Percentiles rank a stretch among this genome's conserved stretches.
phyloP scores from a whole-genome alignment of 2,113 vertebrate species.

The Callospermophilus lateralis region DNA sequence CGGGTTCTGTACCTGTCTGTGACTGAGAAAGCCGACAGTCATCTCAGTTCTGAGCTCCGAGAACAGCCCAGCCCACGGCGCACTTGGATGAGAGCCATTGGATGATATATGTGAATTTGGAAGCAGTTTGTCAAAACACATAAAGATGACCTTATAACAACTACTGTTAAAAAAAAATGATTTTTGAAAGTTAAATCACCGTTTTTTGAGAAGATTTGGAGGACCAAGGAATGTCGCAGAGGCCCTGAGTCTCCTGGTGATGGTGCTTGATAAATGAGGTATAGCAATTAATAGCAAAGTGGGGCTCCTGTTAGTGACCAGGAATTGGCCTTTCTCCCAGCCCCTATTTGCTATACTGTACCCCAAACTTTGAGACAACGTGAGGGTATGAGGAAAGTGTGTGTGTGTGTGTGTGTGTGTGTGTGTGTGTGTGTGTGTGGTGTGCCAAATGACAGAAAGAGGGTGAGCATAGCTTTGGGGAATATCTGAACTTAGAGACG shows the following conservation, averaged over 20 bases:
- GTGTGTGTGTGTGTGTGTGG: neutral
- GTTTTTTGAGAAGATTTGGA: neutral
- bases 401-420: neutral
- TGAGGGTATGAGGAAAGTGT: neutral
- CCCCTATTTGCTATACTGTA: neutral
- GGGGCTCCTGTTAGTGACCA: neutral
- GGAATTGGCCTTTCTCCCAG: neutral
- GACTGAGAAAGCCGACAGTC: neutral
- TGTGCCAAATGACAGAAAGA: neutral
- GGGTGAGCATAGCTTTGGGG: neutral
- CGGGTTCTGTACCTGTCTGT: neutral
- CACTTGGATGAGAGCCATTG: conserved; percentile 2
- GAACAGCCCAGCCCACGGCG: neutral
- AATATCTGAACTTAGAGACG: neutral
- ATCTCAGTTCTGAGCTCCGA: neutral
- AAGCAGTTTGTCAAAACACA: conserved; percentile 28
- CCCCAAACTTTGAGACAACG: neutral
- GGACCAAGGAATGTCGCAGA: neutral
- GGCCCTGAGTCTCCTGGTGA: neutral
- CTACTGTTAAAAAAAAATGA: neutral
- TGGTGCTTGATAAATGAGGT: neutral
- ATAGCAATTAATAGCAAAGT: neutral
- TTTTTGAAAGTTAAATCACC: neutral
- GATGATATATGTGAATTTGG: conserved; percentile 18
- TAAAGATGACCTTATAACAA: conserved; percentile 54